phyloP scores from a whole-genome alignment of 2,797 vertebrate genomes.

The Cygnus olor region DNA sequence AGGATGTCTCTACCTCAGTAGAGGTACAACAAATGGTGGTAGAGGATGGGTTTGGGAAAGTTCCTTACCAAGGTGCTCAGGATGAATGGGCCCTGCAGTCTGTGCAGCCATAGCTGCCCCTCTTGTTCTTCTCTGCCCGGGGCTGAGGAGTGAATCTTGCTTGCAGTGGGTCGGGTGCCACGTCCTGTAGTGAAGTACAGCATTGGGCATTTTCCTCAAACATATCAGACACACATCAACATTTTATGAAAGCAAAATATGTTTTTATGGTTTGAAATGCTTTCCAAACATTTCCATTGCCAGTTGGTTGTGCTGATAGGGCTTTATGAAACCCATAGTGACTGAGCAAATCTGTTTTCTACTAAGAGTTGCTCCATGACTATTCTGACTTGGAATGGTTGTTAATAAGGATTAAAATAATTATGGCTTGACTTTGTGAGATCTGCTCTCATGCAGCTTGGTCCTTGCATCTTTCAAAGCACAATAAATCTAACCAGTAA shows the following conservation, averaged over 20 bases:
- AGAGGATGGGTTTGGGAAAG: not conserved
- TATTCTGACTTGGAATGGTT: not conserved
- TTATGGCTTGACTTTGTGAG: not conserved
- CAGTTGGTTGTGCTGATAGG: not conserved
- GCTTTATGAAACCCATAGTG: not conserved
- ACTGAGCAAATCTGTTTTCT: not conserved
- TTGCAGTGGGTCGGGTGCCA: not conserved
- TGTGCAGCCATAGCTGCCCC: not conserved
- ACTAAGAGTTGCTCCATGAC: not conserved
- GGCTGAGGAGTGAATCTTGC: not conserved
- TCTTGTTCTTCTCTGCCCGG: not conserved
- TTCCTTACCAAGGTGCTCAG: not conserved
- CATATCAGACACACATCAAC: not conserved
- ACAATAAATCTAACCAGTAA: not conserved
- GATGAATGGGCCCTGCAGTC: not conserved
- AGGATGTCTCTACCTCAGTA: not conserved
- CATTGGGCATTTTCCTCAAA: not conserved
- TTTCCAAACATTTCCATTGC: not conserved
- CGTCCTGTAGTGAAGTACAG: not conserved
- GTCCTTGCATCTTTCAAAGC: not conserved
- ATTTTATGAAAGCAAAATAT: not conserved
- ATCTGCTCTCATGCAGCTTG: not conserved
- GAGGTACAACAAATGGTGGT: not conserved
- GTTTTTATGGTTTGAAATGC: not conserved
- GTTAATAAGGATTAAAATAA: constrained; percentile 16